Percentiles rank a stretch among this genome's conserved stretches.
phyloP scores from a whole-genome alignment of 2,888 invertebrate genomes.

The Agrotis segetum region DNA sequence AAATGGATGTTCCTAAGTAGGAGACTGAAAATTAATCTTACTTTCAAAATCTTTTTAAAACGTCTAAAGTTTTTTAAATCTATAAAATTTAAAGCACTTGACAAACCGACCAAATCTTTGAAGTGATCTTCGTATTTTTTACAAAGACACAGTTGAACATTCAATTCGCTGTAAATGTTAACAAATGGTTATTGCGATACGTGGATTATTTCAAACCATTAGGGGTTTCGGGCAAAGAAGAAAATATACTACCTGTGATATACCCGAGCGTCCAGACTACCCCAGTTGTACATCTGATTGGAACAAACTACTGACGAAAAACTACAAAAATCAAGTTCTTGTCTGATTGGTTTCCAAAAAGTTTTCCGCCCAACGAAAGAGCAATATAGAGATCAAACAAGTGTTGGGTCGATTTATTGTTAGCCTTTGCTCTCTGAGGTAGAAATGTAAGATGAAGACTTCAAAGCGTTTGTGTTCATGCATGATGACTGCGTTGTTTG shows the following conservation, averaged over 20 bases:
- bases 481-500: conserved; percentile 10
- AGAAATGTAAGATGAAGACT: conserved; percentile 27
- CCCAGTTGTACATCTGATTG: conserved; percentile 23
- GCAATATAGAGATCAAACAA: conserved; percentile 57
- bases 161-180: conserved; percentile 15
- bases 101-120: not conserved
- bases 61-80: not conserved
- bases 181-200: conserved; percentile 21
- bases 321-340: conserved; percentile 26
- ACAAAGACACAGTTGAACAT: not conserved
- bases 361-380: conserved; percentile 35
- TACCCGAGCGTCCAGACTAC: conserved; percentile 7
- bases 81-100: not conserved
- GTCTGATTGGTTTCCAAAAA: conserved; percentile 37
- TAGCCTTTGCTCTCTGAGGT: conserved; percentile 40
- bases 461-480: conserved; percentile 42
- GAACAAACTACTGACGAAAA: conserved; percentile 22
- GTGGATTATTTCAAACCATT: not conserved
- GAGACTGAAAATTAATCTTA: conserved; percentile 18
- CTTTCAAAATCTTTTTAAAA: conserved; percentile 8
- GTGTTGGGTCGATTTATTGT: conserved; percentile 56
- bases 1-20: conserved; percentile 23
- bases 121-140: not conserved
- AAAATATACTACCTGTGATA: conserved; percentile 26
- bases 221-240: too few species aligned